Conservation (phyloP, 2,888 invertebrate genomes). For the Boloria selene region DNA sequence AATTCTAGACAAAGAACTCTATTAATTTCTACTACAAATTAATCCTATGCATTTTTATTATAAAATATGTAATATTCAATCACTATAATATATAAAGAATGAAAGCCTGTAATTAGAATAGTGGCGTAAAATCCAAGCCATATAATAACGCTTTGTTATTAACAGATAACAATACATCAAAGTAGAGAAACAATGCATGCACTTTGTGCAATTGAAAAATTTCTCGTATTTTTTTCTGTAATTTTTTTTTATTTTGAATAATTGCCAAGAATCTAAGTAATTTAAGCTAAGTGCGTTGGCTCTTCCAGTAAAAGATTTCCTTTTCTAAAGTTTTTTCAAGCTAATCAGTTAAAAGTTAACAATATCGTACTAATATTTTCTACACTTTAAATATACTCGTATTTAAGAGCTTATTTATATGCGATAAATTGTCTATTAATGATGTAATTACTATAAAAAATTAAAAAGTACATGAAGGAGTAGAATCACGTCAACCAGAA, state of each 20-base stretch:
- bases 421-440: too few relatives aligned
- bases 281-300: conserved; percentile 8
- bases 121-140: background rate
- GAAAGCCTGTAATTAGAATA: conserved; percentile 1
- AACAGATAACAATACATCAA: conserved; percentile 23
- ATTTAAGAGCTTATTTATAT: too few relatives aligned
- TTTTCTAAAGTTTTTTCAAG: background rate
- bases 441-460: too few relatives aligned
- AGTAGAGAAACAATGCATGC: conserved; percentile 16
- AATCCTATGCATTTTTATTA: background rate
- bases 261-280: conserved; percentile 7
- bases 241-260: conserved; percentile 7
- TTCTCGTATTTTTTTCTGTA: background rate
- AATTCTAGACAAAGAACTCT: too few relatives aligned
- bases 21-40: background rate
- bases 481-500: too few relatives aligned
- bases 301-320: conserved; percentile 5
- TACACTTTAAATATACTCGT: too few relatives aligned
- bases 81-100: background rate
- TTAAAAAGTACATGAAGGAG: too few relatives aligned
- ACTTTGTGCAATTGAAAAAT: conserved; percentile 22
- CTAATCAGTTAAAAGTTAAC: too few relatives aligned
- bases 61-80: background rate
- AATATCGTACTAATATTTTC: too few relatives aligned
- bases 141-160: conserved; percentile 18